Conservation (phyloP, 2,113 vertebrate genomes). For the Pheucticus melanocephalus region DNA sequence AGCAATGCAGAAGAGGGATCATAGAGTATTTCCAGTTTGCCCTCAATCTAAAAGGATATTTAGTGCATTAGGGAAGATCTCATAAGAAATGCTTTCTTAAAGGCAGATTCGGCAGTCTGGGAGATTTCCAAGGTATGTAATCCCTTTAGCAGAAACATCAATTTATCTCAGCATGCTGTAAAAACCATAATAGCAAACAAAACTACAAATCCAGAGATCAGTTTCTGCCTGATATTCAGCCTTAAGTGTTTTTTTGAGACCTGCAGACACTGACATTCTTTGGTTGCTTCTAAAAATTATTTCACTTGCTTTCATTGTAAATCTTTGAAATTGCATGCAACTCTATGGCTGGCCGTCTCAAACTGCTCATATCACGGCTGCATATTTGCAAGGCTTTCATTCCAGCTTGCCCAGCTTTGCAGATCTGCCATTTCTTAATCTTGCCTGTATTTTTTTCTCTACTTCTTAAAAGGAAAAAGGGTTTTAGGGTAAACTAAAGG, state of each 20-base stretch:
- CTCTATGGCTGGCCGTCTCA: not conserved
- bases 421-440: not conserved
- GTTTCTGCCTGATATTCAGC: not conserved
- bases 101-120: not conserved
- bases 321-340: not conserved
- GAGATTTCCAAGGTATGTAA: slow-evolving; percentile 18
- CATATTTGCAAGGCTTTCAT: not conserved
- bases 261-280: not conserved
- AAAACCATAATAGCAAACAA: slow-evolving; percentile 45
- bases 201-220: slow-evolving; percentile 37
- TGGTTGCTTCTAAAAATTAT: not conserved
- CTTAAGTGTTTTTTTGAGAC: not conserved
- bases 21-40: not conserved
- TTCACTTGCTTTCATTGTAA: not conserved
- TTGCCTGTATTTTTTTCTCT: not conserved
- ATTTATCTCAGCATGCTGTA: slow-evolving; percentile 50
- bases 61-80: slow-evolving; percentile 6
- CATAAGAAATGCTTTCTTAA: slow-evolving; percentile 25
- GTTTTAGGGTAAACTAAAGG: not conserved
- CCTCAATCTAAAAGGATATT: not conserved
- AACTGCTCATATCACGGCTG: not conserved
- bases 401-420: not conserved
- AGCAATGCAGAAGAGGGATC: not conserved
- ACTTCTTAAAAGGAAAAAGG: not conserved
- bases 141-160: slow-evolving; percentile 48